A percentile compares a stretch with the other conserved stretches of the same genome.
phyloP scores from a whole-genome alignment of 2,113 vertebrate genomes.

The Boleophthalmus pectinirostris region DNA sequence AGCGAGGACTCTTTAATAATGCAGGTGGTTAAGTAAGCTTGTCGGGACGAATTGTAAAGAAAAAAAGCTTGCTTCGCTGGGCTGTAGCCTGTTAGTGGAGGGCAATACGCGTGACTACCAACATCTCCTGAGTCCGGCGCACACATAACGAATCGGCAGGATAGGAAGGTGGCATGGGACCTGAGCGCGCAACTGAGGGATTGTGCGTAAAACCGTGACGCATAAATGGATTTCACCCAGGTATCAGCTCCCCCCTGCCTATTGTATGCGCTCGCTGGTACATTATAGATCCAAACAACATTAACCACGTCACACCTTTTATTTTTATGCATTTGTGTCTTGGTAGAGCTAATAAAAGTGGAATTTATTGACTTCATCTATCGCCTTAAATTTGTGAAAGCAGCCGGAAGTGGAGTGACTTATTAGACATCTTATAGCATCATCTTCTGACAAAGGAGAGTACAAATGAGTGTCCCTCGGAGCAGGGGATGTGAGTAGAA shows the following conservation, averaged over 20 bases:
- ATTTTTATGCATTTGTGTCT: conserved; percentile 4
- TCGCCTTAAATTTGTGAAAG: conserved; percentile 14
- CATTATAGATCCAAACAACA: conserved; percentile 18
- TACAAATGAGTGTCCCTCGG: conserved; percentile 15
- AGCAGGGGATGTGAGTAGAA: conserved; percentile 41
- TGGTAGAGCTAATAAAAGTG: conserved; percentile 17
- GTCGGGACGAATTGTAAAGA: conserved; percentile 52
- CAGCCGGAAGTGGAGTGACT: background rate
- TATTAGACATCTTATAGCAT: conserved; percentile 13
- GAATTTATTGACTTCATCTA: conserved; percentile 16
- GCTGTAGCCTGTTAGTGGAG: conserved; percentile 40
- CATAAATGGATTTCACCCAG: background rate
- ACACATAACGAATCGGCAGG: conserved; percentile 14
- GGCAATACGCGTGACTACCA: conserved; percentile 35
- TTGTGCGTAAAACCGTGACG: conserved; percentile 6
- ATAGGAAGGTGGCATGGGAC: conserved; percentile 34
- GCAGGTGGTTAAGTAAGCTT: conserved; percentile 71
- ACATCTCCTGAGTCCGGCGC: conserved; percentile 34
- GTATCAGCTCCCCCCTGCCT: background rate
- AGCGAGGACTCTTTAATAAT: conserved; percentile 69
- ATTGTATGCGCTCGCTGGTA: conserved; percentile 17
- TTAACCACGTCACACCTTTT: background rate
- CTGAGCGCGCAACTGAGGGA: conserved; percentile 14
- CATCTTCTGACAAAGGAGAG: conserved; percentile 6
- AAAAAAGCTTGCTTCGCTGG: conserved; percentile 50